Percentiles rank a stretch among this genome's conserved stretches.
These are phyloP conservation scores for Lamproptera curius DNA, from an alignment of 2,888 invertebrate genomes.

Conservation along the genomic window DNA sequence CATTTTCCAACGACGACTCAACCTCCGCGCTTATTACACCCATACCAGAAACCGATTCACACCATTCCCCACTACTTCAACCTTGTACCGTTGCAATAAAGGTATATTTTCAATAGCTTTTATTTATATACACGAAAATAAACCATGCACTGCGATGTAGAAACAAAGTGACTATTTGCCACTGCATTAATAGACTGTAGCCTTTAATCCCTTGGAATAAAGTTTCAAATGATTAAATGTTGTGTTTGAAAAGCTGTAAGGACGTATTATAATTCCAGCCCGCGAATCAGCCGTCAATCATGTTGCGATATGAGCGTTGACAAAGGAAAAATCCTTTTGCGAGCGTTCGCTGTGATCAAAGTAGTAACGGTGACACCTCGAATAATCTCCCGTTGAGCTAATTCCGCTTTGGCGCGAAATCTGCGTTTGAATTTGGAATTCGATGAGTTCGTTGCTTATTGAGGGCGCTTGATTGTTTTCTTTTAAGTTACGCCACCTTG, in stretches of 20 bases:
- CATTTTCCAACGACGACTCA: constrained; percentile 71
- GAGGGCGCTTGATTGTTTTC: constrained; percentile 10
- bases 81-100: constrained; percentile 19
- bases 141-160: constrained; percentile 29
- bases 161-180: constrained; percentile 27
- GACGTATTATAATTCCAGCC: constrained; percentile 52
- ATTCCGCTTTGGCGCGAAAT: constrained; percentile 52
- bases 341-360: constrained; percentile 66
- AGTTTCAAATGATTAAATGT: constrained; percentile 15
- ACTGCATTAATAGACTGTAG: constrained; percentile 21
- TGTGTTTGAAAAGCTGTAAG: too few relatives aligned
- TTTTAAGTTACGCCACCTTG: not conserved
- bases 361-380: constrained; percentile 52
- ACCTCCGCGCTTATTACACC: constrained; percentile 67
- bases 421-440: constrained; percentile 33
- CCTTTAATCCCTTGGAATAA: constrained; percentile 19
- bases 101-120: constrained; percentile 27
- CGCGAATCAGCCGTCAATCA: constrained; percentile 71
- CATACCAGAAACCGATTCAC: constrained; percentile 31
- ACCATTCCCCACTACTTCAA: not conserved
- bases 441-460: constrained; percentile 10
- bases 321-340: constrained; percentile 74
- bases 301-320: constrained; percentile 61
- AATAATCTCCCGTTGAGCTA: constrained; percentile 63
- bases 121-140: not conserved